phyloP scores from a whole-genome alignment of 2,113 vertebrate species.

The Phoxinus phoxinus region DNA sequence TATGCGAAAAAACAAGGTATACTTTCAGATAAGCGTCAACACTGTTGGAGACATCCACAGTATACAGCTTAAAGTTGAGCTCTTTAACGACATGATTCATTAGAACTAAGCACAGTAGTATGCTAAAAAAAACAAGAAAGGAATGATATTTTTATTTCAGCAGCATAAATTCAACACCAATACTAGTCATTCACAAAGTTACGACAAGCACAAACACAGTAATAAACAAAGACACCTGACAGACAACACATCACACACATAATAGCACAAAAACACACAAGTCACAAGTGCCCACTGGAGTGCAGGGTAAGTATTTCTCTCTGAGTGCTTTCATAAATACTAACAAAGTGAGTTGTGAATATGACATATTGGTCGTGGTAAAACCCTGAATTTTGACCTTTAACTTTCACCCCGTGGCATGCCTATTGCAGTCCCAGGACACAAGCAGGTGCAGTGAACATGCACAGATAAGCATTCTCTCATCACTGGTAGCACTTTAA shows the following conservation, averaged over 20 bases:
- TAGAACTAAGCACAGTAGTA: neutral
- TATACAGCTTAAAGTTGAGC: neutral
- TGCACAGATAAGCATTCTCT: slow-evolving; percentile 63
- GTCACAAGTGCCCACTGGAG: slow-evolving; percentile 55
- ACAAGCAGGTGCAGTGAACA: slow-evolving; percentile 72
- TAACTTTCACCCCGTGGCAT: slow-evolving; percentile 64
- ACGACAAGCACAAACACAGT: slow-evolving; percentile 40
- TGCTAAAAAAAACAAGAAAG: neutral
- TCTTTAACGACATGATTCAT: neutral
- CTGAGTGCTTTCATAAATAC: slow-evolving; percentile 20
- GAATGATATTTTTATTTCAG: neutral
- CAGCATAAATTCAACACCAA: neutral
- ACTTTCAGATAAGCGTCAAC: neutral
- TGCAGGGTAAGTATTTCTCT: slow-evolving; percentile 47
- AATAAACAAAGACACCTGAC: slow-evolving; percentile 11
- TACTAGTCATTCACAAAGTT: neutral
- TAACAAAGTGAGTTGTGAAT: slow-evolving; percentile 19
- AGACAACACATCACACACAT: slow-evolving; percentile 40
- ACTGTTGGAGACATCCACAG: neutral
- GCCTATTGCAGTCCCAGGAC: slow-evolving; percentile 69
- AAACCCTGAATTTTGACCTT: slow-evolving; percentile 38
- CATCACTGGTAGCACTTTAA: slow-evolving; percentile 53
- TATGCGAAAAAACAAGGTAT: neutral
- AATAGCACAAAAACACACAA: slow-evolving; percentile 42
- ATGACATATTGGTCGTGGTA: slow-evolving; percentile 2